Conservation (phyloP, 2,888 invertebrate species). For the Enchytraeus crypticus region DNA sequence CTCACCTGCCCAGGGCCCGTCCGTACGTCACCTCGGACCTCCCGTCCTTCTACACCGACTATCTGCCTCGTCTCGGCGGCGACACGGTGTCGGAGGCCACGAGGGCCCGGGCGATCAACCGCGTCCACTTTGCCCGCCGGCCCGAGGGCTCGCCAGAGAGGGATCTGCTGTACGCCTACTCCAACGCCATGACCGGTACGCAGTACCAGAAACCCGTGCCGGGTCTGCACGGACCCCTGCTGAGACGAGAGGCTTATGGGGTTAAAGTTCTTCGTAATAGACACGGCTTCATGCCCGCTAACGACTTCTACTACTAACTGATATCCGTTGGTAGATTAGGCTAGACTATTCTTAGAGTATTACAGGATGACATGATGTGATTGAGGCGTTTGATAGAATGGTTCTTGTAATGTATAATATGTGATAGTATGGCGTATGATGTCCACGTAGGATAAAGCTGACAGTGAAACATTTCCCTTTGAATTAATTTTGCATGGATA, state of each 20-base stretch:
- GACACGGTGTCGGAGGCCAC: conserved; percentile 37
- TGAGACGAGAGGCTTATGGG: conserved; percentile 39
- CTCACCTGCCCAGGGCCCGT: conserved; percentile 9
- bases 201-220: conserved; percentile 43
- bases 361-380: too few species aligned
- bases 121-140: conserved; percentile 27
- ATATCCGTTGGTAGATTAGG: too few species aligned
- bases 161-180: conserved; percentile 42
- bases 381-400: too few species aligned
- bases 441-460: too few species aligned
- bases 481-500: too few species aligned
- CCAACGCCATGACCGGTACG: conserved; percentile 45
- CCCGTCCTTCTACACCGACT: conserved; percentile 23
- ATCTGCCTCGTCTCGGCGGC: conserved; percentile 29
- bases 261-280: conserved; percentile 42
- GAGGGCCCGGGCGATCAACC: conserved; percentile 39
- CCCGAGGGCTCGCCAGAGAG: too few species aligned
- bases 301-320: conserved; percentile 44
- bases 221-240: conserved; percentile 44
- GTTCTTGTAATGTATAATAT: too few species aligned
- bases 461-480: too few species aligned
- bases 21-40: too few species aligned
- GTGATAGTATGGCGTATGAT: too few species aligned
- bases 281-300: conserved; percentile 45
- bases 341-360: too few species aligned